Base-by-base conservation (phyloP, 2,113 vertebrate genomes). In the Hoplias malabaricus region DNA sequence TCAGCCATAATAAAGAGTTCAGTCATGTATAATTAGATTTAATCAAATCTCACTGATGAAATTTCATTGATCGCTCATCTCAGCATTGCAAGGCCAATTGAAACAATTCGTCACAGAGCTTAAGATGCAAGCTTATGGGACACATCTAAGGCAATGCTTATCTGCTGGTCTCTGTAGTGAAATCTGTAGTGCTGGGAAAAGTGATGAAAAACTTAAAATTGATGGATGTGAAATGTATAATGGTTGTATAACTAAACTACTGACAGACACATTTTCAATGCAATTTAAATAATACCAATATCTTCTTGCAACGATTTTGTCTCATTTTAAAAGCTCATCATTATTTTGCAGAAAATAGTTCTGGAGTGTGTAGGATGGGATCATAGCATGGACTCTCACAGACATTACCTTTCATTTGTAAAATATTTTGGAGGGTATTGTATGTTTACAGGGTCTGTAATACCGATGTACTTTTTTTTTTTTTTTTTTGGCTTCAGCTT, bases 321-420 rank as follows among this genome's bases (percentile, higher is more conserved):
- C n/a, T n/a, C n/a, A 38, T 12, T 71, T 54, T 3, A 3, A 40
- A 25, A 31, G 8, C 29, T 69, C n/a, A 25, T 38, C 9, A 11
- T 56, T 75, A 33, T 80, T 73, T 9, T 48, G 56, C 19, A 21
- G 43, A n/a, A 2, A 12, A 48, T 43, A 34, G n/a, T 73, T 25
- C 50, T 40, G 31, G 48, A 53, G 12, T 23, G 25, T 59, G 16
- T 29, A n/a, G n/a, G n/a, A n/a, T 59, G 56, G 19, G 33, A 61
- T 57, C 25, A 21, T 56, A 56, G 62, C 46, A 72, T 53, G 48
- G 23, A 69, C 63, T 59, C 27, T 73, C 70, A 34, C 40, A 69
- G 63, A 25, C 46, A 16, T 73, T 81, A 50, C 40, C 34, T 75
- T 78, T 71, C 78, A 80, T 59, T 72, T 73, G 57, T 81, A 81